Percentiles rank a stretch among this genome's conserved stretches.
These are phyloP conservation scores for Lumbricus terrestris DNA, from an alignment of 2,888 invertebrate species.

Conservation along the genomic window DNA sequence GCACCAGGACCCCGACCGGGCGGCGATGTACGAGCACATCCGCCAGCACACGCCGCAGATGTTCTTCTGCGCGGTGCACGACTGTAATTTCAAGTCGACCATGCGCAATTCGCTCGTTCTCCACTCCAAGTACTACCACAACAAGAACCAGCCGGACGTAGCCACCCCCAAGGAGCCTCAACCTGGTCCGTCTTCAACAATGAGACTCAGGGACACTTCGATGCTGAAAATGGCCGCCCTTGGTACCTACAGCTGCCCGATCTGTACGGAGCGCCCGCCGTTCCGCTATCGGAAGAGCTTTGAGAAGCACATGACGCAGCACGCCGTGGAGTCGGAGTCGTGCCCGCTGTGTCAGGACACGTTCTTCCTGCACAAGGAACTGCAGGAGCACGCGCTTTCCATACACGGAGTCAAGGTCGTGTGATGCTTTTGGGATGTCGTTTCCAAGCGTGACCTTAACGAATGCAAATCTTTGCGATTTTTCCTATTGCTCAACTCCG, in stretches of 20 bases:
- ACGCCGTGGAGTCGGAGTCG: constrained; percentile 19
- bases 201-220: background rate
- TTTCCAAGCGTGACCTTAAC: background rate
- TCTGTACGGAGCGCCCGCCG: constrained; percentile 32
- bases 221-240: background rate
- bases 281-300: constrained; percentile 33
- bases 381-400: constrained; percentile 19
- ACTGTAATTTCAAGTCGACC: constrained; percentile 18
- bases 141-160: background rate
- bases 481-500: background rate
- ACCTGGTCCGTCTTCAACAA: background rate
- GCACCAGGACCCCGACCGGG: background rate
- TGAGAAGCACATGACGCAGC: constrained; percentile 35
- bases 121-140: constrained; percentile 17
- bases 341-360: constrained; percentile 26
- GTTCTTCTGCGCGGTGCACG: background rate
- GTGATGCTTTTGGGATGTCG: background rate
- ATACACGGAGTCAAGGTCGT: background rate
- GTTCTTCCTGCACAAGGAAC: constrained; percentile 22
- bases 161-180: background rate
- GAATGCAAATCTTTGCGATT: background rate
- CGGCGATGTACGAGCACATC: constrained; percentile 12
- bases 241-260: constrained; percentile 29
- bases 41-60: constrained; percentile 1
- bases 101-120: background rate